phyloP scores from a whole-genome alignment of 1,140 invertebrate genomes.

The Zelostemma sp. region DNA sequence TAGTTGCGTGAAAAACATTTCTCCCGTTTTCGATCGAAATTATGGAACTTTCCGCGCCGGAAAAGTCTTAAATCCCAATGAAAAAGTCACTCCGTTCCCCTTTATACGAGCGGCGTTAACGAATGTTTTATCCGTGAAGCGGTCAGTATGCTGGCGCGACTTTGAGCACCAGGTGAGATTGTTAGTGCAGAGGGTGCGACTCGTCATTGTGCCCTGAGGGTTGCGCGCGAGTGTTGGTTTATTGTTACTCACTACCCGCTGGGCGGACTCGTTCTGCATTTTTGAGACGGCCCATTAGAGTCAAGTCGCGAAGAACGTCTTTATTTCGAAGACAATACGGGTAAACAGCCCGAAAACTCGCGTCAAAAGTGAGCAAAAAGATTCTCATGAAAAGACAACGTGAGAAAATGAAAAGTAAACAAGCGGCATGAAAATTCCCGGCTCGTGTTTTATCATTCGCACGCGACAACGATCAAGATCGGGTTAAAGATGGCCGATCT shows the following conservation, averaged over 20 bases:
- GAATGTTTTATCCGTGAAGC: too few species aligned
- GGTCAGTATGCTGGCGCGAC: too few species aligned
- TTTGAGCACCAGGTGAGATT: conserved; percentile 55
- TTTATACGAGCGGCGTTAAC: too few species aligned
- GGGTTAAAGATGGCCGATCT: conserved; percentile 31
- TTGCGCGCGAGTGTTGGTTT: conserved; percentile 66
- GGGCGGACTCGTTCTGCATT: conserved; percentile 62
- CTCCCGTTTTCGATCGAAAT: background rate
- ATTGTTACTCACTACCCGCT: conserved; percentile 68
- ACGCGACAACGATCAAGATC: conserved; percentile 35
- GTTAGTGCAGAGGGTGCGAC: conserved; percentile 66
- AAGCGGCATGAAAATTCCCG: too few species aligned
- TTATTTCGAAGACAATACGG: conserved; percentile 10
- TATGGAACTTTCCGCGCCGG: background rate
- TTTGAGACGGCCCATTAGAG: conserved; percentile 60
- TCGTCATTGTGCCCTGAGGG: conserved; percentile 62
- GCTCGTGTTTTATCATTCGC: too few species aligned
- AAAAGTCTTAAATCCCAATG: background rate
- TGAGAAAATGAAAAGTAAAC: too few species aligned
- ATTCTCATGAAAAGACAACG: too few species aligned
- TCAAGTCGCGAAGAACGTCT: conserved; percentile 19
- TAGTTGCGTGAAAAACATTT: background rate
- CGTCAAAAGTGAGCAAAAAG: background rate
- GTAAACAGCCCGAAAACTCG: conserved; percentile 9
- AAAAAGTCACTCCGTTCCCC: background rate